Percentiles rank a stretch among this genome's conserved stretches.
phyloP scores from a whole-genome alignment of 1,140 invertebrate species.

The Leptinotarsa defecta region DNA sequence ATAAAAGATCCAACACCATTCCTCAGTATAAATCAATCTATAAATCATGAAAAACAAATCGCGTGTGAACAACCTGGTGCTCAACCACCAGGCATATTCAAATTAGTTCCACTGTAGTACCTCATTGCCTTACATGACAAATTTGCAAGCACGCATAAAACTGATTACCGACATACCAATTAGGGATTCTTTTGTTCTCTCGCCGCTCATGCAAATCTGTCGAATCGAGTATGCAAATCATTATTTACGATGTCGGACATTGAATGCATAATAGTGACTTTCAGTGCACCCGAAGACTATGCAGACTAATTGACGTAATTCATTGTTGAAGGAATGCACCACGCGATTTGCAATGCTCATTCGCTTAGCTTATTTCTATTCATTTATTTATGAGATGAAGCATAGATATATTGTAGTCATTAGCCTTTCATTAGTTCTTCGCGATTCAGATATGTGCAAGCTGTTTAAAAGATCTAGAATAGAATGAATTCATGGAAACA shows the following conservation, averaged over 20 bases:
- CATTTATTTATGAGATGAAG: no score
- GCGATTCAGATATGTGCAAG: no score
- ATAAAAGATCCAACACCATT: not conserved
- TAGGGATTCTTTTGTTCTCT: conserved; percentile 1
- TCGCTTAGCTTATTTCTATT: no score
- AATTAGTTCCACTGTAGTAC: not conserved
- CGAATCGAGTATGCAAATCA: not conserved
- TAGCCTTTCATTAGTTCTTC: no score
- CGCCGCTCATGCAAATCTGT: not conserved
- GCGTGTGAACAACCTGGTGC: not conserved
- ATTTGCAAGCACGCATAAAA: not conserved
- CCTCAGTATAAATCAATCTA: not conserved
- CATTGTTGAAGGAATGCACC: not conserved
- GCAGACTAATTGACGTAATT: not conserved
- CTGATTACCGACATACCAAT: not conserved
- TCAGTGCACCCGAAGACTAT: not conserved
- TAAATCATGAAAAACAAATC: not conserved
- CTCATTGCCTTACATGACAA: not conserved
- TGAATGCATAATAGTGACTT: not conserved
- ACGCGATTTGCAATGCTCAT: no score
- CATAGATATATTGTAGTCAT: no score
- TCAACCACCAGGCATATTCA: not conserved
- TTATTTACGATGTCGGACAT: not conserved
- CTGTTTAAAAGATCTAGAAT: no score
- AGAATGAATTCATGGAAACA: no score